A percentile compares a stretch with the other conserved stretches of the same genome.
These are phyloP conservation scores for Selenia dentaria DNA, from an alignment of 2,888 invertebrate species.

Conservation along the genomic window DNA sequence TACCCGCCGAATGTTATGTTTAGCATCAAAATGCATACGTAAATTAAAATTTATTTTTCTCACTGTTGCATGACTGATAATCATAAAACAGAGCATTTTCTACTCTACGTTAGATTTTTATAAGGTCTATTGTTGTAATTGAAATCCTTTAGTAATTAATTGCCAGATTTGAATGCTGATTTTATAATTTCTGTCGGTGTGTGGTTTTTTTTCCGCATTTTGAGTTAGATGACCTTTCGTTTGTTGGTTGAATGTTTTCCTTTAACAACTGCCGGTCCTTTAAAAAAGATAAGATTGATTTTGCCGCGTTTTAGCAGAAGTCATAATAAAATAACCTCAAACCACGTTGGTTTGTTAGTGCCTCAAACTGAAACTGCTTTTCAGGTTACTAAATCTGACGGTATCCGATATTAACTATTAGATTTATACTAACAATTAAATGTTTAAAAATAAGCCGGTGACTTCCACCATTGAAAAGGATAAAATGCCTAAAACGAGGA, in stretches of 20 bases:
- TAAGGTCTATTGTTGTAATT: background rate
- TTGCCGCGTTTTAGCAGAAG: too few relatives aligned
- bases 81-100: background rate
- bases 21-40: slow-evolving; percentile 8
- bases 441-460: too few relatives aligned
- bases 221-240: slow-evolving; percentile 11
- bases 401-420: too few relatives aligned
- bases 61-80: slow-evolving; percentile 1
- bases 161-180: slow-evolving; percentile 6
- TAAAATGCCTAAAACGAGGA: too few relatives aligned
- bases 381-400: too few relatives aligned
- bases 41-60: slow-evolving; percentile 3
- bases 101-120: background rate
- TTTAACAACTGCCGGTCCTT: background rate
- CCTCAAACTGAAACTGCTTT: too few relatives aligned
- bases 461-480: too few relatives aligned
- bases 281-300: too few relatives aligned
- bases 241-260: background rate
- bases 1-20: slow-evolving; percentile 1
- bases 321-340: too few relatives aligned
- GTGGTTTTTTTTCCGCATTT: slow-evolving; percentile 11
- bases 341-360: too few relatives aligned
- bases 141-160: background rate
- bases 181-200: background rate
- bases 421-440: too few relatives aligned